Conservation (phyloP, 2,888 invertebrate genomes). For the Hirtodrosophila histrioides region DNA sequence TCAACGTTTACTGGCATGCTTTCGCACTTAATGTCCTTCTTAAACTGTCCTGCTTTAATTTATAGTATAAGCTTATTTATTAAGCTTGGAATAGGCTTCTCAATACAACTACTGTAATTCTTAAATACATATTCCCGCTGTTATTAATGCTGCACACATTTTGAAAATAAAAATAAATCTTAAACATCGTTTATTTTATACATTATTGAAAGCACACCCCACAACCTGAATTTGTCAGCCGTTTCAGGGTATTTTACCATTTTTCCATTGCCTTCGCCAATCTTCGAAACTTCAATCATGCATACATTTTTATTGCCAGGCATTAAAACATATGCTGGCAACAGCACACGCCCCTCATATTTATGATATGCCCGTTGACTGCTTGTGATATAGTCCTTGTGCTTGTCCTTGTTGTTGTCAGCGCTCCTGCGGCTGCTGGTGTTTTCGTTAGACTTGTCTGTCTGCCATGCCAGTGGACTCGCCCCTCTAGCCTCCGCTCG, state of each 20-base stretch:
- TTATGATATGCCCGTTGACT: slow-evolving; percentile 57
- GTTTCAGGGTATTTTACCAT: slow-evolving; percentile 16
- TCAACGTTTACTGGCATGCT: too few relatives aligned
- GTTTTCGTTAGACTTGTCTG: slow-evolving; percentile 54
- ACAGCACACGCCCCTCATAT: slow-evolving; percentile 19
- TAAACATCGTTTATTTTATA: slow-evolving; percentile 36
- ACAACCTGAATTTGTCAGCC: slow-evolving; percentile 11
- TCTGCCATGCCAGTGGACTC: slow-evolving; percentile 39
- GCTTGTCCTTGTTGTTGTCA: slow-evolving; percentile 34
- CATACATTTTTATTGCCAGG: slow-evolving; percentile 72
- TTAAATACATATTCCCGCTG: too few relatives aligned
- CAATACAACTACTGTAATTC: too few relatives aligned
- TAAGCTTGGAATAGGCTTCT: too few relatives aligned
- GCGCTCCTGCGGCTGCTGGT: slow-evolving; percentile 40
- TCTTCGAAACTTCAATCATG: slow-evolving; percentile 73
- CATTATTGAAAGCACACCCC: slow-evolving; percentile 36
- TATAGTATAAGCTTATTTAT: too few relatives aligned
- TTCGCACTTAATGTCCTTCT: too few relatives aligned
- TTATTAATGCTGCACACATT: too few relatives aligned
- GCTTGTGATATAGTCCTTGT: slow-evolving; percentile 60
- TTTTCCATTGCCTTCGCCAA: slow-evolving; percentile 32
- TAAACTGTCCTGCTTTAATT: too few relatives aligned
- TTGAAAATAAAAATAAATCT: neutral
- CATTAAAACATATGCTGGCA: slow-evolving; percentile 67
- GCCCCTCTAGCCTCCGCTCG: neutral